phyloP scores from a whole-genome alignment of 2,888 invertebrate species.

The Allacma fusca region DNA sequence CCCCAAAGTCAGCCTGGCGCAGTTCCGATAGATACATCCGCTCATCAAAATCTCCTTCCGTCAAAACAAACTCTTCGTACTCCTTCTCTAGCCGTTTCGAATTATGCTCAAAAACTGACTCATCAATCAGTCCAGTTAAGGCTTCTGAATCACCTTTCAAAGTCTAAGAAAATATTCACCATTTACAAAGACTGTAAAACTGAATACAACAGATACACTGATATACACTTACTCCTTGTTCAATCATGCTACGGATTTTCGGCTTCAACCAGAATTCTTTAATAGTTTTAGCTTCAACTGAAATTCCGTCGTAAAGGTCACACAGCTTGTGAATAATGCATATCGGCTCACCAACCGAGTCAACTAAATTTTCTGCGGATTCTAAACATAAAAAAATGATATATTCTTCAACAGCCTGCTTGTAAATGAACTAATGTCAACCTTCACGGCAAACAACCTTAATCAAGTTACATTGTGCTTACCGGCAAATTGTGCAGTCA shows the following conservation, averaged over 20 bases:
- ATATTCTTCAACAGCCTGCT: too few relatives aligned
- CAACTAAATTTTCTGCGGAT: slow-evolving; percentile 72
- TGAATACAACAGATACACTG: not conserved
- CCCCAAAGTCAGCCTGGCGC: slow-evolving; percentile 59
- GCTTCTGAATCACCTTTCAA: slow-evolving; percentile 77
- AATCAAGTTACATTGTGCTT: not conserved
- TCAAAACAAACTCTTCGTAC: slow-evolving; percentile 90
- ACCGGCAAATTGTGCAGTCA: slow-evolving; percentile 86
- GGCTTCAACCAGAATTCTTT: slow-evolving; percentile 87
- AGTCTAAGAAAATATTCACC: slow-evolving; percentile 67
- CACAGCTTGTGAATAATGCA: slow-evolving; percentile 86
- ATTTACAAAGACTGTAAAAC: slow-evolving; percentile 7
- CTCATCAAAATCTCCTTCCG: slow-evolving; percentile 95
- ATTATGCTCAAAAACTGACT: slow-evolving; percentile 83
- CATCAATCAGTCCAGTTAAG: slow-evolving; percentile 79
- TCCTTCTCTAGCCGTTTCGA: slow-evolving; percentile 82
- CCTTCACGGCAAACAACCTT: too few relatives aligned
- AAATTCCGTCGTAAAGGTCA: slow-evolving; percentile 79
- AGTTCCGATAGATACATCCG: slow-evolving; percentile 78
- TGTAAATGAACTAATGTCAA: too few relatives aligned
- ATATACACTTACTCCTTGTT: slow-evolving; percentile 69
- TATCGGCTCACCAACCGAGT: slow-evolving; percentile 73
- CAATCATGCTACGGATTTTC: slow-evolving; percentile 78
- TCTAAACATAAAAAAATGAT: slow-evolving; percentile 66
- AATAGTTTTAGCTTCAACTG: slow-evolving; percentile 88